Evolutionary conservation across 1,140 invertebrate species (phyloP), one percentile per base, ranked within the genome.

Genomic region (Colletes latitarsis): DNA sequence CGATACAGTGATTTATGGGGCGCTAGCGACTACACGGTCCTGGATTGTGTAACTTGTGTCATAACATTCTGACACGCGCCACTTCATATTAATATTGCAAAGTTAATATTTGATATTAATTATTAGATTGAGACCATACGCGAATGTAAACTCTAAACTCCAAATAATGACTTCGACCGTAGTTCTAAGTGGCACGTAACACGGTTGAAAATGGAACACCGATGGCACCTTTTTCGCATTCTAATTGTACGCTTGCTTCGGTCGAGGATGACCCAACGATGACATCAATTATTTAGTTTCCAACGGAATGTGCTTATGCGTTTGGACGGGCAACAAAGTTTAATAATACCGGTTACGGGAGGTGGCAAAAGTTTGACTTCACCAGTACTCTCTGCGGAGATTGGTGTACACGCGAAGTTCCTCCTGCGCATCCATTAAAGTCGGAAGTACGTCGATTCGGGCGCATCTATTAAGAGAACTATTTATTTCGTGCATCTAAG

Each of bases 261-360:
- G 41, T 66, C 43, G 8, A 46, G 43, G 10, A 49, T 46, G 64
- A 52, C 64, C 49, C 43, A 43, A 49, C 1, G n/a, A 49, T 19
- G 63, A 17, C n/a, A 67, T 67, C 64, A 67, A 67, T 3, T 67
- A 43, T 67, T 67, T 52, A 67, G 43, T 67, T n/a, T 67, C n/a
- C 5, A 4, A 10, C 10, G n/a, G 43, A 67, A 67, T 67, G 64
- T n/a, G 64, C 19, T 67, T 49, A 49, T 46, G 17, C 43, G 43
- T 49, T 43, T 5, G 64, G 64, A 49, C 64, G 69, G 69, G 64
- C 9, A 15, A 52, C 15, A 58, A 86, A 87, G 76, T 87, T 87
- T 86, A 86, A 87, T 87, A 87, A 87, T 81, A 77, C 68, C 17
- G 77, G 49, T 67, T 55, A 72, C 30, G 52, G 72, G 80, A 83